Base-by-base conservation (phyloP, 2,888 invertebrate species). In the Polyommatus icarus region DNA sequence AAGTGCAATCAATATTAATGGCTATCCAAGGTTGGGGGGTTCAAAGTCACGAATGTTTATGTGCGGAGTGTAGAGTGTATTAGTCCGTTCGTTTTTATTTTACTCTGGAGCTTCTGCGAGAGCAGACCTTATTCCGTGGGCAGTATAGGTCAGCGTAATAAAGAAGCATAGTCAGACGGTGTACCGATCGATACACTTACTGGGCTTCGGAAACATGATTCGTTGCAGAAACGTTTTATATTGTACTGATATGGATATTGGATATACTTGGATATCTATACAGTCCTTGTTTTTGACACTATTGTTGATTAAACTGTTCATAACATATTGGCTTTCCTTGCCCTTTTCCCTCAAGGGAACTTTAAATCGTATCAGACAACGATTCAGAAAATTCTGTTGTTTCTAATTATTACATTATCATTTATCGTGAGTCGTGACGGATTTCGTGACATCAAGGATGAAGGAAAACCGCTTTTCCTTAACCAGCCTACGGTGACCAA, bases 121-220 rank as follows among this genome's bases (percentile, higher is more conserved):
- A 20, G 0, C 0, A 2, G 12, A 54, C 54, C 12, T 18, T 54
- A 54, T 54, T 18, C 18, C 54, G 54, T 54, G 15, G 5, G 1
- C 18, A 54, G 15, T 40, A 18, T 5, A 54, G 54, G 54, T 54
- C 54, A 54, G 1, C 54, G 18, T 15, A 18, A 18, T 54, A 54
- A 46, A 18, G 54, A 50, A 54, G 54, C 54, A 15, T 59, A 8
- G 59, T 59, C 61, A 67, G 67, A 67, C 67, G 29, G 67, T 67
- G 4, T 10, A 76, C 50, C 78, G 81, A 80, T 81, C 81, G 80
- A 81, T 81, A 79, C 79, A 77, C 76, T 81, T 78, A 76, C 77
- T 67, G 67, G 81, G 78, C 78, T 81, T 81, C 79, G 78, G 15
- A 18, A 67, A 67, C 61, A 46, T 18, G 50, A 24, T 46, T 10